Evolutionary conservation across 2,888 invertebrate genomes (phyloP), one percentile per base, ranked within the genome.

Genomic region (Itoplectis maculator): DNA sequence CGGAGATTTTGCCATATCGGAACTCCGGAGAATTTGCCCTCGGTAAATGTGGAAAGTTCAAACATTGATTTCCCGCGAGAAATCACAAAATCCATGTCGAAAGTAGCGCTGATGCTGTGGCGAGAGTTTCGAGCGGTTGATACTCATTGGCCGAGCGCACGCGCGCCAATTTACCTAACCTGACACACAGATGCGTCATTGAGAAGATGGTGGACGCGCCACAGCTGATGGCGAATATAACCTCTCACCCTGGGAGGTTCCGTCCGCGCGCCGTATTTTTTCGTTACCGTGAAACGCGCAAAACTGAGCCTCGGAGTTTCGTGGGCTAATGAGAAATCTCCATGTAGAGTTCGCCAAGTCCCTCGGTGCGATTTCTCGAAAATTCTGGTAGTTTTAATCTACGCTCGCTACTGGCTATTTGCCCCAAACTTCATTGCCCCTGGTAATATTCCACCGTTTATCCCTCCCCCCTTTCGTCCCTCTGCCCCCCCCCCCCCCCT

Each of bases 371-470:
- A 6, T 37, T 37, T 15, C 37, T 15, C 37, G 61, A 15, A 37
- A 61, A 61, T 61, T 61, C 37, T 4, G 37, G 3, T 40, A 8
- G 61, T 15, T 61, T 18, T 61, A 37, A 61, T 61, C 35, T 37
- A 18, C 37, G 15, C 9, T 61, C 1, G 15, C 61, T 15, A 61
- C 37, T 37, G 61, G n/a, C 51, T 56, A 23, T 70, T 70, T 70
- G 29, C 69, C 13, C n/a, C 47, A 54, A 70, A 70, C 40, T 70
- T 54, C 23, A 54, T 61, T 73, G 61, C 73, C 73, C 51, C 73
- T 23, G 73, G 73, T 49, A 20, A 73, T 73, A 49, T 40, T 73
- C 20, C 61, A 73, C 59, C 45, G 73, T 20, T 54, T 11, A 69
- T 69, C 37, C n/a, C n/a, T n/a, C n/a, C n/a, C n/a, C n/a, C n/a